phyloP scores from a whole-genome alignment of 2,888 invertebrate genomes.

The Dicyrtomina minuta region DNA sequence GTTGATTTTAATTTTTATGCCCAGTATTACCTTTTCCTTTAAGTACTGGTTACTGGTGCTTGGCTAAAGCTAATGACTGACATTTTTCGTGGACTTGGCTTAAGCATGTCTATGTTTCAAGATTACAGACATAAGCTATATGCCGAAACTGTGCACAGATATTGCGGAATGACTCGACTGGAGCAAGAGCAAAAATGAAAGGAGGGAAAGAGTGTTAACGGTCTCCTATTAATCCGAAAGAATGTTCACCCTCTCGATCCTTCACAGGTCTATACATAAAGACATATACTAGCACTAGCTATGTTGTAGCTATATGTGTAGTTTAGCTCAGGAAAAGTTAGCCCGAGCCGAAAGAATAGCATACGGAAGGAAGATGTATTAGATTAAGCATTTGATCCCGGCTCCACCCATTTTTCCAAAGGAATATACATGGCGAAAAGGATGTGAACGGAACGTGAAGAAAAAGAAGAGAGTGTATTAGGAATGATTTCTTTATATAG shows the following conservation, averaged over 20 bases:
- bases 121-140: too few relatives aligned
- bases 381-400: slow-evolving; percentile 23
- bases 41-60: too few relatives aligned
- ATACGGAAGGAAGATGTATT: not conserved
- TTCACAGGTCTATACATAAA: too few relatives aligned
- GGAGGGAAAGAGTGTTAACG: slow-evolving; percentile 5
- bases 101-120: too few relatives aligned
- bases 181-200: not conserved
- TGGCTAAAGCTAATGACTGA: slow-evolving; percentile 14
- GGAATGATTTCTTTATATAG: too few relatives aligned
- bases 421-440: not conserved
- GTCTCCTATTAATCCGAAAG: slow-evolving; percentile 1
- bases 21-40: not conserved
- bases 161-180: not conserved
- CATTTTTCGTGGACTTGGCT: slow-evolving; percentile 5
- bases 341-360: not conserved
- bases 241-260: not conserved
- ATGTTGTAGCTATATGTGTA: too few relatives aligned
- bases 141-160: too few relatives aligned
- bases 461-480: not conserved
- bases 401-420: slow-evolving; percentile 15
- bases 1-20: not conserved
- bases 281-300: too few relatives aligned
- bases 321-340: slow-evolving; percentile 14
- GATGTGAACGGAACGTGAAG: not conserved